Base-by-base conservation (phyloP, 2,113 vertebrate genomes). In the Mus pahari region DNA sequence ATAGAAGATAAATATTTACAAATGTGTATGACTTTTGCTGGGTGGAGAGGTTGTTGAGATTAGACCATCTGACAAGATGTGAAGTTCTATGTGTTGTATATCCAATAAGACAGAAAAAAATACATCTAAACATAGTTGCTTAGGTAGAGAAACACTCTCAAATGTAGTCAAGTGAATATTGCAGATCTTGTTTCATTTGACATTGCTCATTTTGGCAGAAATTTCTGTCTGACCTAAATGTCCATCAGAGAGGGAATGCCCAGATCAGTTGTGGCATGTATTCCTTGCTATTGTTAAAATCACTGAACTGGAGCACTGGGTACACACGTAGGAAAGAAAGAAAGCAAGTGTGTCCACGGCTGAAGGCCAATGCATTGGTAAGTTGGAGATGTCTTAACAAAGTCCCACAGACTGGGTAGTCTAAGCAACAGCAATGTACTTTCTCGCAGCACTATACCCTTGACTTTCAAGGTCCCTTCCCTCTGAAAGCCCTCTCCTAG, bases 141-240 rank as follows among this genome's bases (percentile, higher is more conserved):
- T 22, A 55, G 45, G 9, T 68, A 83, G 24, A 84, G 36, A 74
- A 92, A 70, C 2, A 24, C 14, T 75, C 24, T 55, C 26, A 84
- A 78, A 5, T 81, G 24, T 62, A 10, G 19, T 7, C n/a, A 89
- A 75, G 66, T 42, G 60, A 75, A 16, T 12, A 16, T 7, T 42
- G 7, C 48, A 36, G 73, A 60, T 66, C n/a, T 86, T 58, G 22
- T 77, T 64, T 28, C 75, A 77, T 14, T 94, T 55, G 28, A 13
- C 71, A 90, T 39, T 89, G 64, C 50, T 90, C 87, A 39, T 94
- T 90, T 77, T 31, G 77, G 78, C 17, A 89, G 90, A 91, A 71
- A 71, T 33, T 64, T 86, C 48, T 73, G 60, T 68, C 45, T 92
- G 48, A 39, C 24, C 10, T 50, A 78, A 87, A 89, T 73, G 71